Percentiles rank a stretch among this genome's conserved stretches.
These are phyloP conservation scores for Neoascia interrupta DNA, from an alignment of 2,888 invertebrate genomes.

Conservation along the genomic window DNA sequence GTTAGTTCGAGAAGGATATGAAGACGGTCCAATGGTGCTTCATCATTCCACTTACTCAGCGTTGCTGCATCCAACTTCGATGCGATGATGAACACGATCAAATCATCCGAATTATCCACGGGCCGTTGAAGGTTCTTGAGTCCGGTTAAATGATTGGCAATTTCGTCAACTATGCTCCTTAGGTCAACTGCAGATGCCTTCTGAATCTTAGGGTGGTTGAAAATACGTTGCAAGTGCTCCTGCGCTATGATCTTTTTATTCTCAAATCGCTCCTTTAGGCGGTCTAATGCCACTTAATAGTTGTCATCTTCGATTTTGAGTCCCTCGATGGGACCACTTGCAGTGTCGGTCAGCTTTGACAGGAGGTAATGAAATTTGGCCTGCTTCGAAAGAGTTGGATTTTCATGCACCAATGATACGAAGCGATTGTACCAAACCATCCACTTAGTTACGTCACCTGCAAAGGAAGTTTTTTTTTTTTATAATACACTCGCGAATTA, in stretches of 20 bases:
- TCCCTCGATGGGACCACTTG: background rate
- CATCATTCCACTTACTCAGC: background rate
- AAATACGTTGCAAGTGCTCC: conserved; percentile 2
- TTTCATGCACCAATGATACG: conserved; percentile 4
- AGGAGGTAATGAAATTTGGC: conserved; percentile 21
- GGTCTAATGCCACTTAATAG: conserved; percentile 5
- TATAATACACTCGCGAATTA: no score
- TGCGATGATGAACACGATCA: background rate
- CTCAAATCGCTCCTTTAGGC: conserved; percentile 12
- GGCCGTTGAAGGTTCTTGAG: background rate
- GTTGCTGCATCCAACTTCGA: background rate
- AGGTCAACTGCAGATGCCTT: conserved; percentile 2
- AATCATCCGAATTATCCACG: background rate
- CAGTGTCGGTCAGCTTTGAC: conserved; percentile 7
- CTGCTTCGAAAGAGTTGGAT: conserved; percentile 12
- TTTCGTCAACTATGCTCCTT: background rate
- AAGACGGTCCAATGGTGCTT: background rate
- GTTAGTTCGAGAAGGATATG: background rate
- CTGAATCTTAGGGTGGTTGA: conserved; percentile 4
- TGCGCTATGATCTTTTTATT: conserved; percentile 8
- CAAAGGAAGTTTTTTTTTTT: no score
- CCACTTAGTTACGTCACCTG: conserved; percentile 31
- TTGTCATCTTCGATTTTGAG: conserved; percentile 10
- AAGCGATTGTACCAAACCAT: conserved; percentile 33
- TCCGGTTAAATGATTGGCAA: background rate